Evolutionary conservation across 2,113 vertebrate genomes (phyloP), one percentile per base, ranked within the genome.

Genomic region (Myotis yumanensis): DNA sequence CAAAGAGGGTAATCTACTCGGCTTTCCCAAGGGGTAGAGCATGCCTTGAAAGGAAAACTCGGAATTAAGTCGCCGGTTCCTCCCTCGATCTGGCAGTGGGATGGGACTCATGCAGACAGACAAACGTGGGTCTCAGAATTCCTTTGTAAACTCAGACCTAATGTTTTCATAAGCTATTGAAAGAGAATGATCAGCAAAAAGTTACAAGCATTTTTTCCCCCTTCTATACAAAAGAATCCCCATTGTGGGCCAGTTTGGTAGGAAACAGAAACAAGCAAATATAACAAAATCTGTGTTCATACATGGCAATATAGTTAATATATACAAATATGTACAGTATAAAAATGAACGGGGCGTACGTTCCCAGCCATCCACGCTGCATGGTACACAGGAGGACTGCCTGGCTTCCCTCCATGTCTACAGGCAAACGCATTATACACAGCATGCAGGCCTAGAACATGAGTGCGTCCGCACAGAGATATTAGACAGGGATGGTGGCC

Each of bases 271-370:
- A 98, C 98, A 97, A 97, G 98, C 98, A 95, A 97, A 98, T 98
- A 97, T 98, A 98, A 98, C 97, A 97, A 98, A 98, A 97, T 98
- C 98, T 98, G 97, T 98, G 97, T 98, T 98, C 96, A 28, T 98
- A 94, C 98, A 97, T 97, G 98, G 98, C 90, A 92, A 97, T 98
- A 97, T 83, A 98, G 98, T 98, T 95, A 95, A 96, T 98, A 98
- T 98, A 98, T 98, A 98, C 98, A 98, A 90, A 96, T 98, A 98
- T 98, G 96, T 98, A 98, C 98, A 98, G 97, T 98, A 98, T 97
- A 98, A 98, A 98, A 98, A 98, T 96, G 96, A 97, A 96, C 90
- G 94, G 95, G 96, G 97, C 97, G 84, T 88, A 72, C 30, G 40
- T 96, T 97, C 92, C 97, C 98, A 98, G 96, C 96, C 95, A 68